Evolutionary conservation across 53 echinoderm and acorn worm species (phyloP).

Genomic region (Stichopus horrens): DNA sequence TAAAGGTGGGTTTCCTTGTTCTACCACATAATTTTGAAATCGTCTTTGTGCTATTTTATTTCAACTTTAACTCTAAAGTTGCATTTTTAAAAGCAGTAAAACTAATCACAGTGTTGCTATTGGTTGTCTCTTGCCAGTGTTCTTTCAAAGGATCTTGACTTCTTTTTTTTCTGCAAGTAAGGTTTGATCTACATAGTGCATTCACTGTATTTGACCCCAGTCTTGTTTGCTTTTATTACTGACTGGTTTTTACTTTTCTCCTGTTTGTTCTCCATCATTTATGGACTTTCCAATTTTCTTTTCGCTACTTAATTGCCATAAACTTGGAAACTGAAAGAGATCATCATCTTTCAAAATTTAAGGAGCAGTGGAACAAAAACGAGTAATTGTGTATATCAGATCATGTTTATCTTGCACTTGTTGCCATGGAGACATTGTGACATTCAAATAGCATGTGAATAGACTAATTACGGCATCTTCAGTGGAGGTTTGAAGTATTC

Average conservation of each 20-base stretch:
- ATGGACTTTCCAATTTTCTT: neutral
- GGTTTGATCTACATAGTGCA: too few species aligned
- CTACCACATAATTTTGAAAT: neutral
- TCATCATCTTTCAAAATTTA: neutral
- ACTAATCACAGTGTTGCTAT: too few species aligned
- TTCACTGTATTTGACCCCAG: too few species aligned
- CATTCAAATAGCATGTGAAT: neutral
- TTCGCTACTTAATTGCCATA: neutral
- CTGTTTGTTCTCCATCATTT: neutral
- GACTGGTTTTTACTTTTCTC: too few species aligned
- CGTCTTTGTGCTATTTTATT: neutral
- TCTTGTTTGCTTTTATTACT: too few species aligned
- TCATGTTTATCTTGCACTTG: neutral
- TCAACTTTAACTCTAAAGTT: too few species aligned
- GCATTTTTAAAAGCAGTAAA: too few species aligned
- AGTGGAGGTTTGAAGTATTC: neutral
- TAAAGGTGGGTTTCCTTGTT: slow-evolving; percentile 73
- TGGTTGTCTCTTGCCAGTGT: too few species aligned
- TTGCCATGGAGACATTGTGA: neutral
- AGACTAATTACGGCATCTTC: neutral
- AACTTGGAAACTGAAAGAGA: neutral
- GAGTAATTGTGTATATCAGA: neutral
- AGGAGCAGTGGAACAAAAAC: neutral
- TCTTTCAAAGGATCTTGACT: too few species aligned
- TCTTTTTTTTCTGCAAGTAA: too few species aligned